Conservation (phyloP, 2,113 vertebrate species). For the Thomomys bottae region DNA sequence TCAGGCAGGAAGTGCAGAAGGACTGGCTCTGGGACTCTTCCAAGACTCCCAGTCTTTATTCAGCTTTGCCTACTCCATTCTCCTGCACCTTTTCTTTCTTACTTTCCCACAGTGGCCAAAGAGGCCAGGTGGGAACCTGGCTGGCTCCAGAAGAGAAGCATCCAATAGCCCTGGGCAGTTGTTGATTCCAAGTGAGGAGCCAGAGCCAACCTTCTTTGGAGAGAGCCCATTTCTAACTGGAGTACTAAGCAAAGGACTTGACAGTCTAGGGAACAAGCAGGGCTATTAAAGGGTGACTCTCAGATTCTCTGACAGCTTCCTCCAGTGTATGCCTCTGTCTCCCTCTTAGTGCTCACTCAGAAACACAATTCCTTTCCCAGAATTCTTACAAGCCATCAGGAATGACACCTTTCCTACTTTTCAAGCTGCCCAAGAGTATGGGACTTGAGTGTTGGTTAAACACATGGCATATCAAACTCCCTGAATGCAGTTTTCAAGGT, state of each 20-base stretch:
- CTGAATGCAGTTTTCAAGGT: fast-evolving
- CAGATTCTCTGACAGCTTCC: neutral
- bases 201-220: neutral
- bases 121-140: neutral
- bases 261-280: fast-evolving
- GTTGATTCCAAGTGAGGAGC: neutral
- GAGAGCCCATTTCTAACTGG: neutral
- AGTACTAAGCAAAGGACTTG: neutral
- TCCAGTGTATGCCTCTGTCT: too few relatives aligned
- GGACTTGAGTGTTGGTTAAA: neutral
- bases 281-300: fast-evolving
- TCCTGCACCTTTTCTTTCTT: neutral
- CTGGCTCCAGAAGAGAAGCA: neutral
- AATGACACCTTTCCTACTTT: neutral
- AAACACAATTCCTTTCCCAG: neutral
- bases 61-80: too few relatives aligned
- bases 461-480: fast-evolving
- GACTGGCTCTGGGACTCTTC: too few relatives aligned
- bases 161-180: slow-evolving; percentile 1
- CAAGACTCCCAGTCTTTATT: too few relatives aligned
- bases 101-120: neutral
- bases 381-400: neutral
- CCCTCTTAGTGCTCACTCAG: neutral
- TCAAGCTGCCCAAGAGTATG: fast-evolving
- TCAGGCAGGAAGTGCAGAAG: fast-evolving